These are phyloP conservation scores for Acleris holmiana DNA, from an alignment of 2,888 invertebrate species.

Conservation along the genomic window DNA sequence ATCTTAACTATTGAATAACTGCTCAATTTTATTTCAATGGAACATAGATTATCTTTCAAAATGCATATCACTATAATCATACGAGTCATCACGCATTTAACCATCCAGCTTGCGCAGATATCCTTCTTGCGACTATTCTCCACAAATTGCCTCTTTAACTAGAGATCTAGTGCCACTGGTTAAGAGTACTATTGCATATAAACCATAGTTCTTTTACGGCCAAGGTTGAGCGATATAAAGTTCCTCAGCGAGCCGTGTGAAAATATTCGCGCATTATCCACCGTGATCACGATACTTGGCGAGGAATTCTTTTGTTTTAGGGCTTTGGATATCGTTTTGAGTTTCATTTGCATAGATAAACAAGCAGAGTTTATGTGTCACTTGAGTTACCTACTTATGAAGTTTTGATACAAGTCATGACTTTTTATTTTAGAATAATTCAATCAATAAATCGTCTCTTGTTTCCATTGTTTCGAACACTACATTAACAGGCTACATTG, in stretches of 20 bases:
- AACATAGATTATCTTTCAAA: conserved; percentile 39
- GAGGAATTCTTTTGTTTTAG: conserved; percentile 52
- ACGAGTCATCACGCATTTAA: conserved; percentile 47
- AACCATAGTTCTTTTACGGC: conserved; percentile 60
- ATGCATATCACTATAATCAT: conserved; percentile 47
- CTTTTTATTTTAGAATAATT: too few relatives aligned
- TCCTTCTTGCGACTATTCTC: conserved; percentile 36
- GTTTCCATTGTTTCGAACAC: too few relatives aligned
- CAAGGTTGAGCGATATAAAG: conserved; percentile 63
- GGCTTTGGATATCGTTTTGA: conserved; percentile 43
- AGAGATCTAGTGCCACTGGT: conserved; percentile 45
- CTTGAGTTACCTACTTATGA: not conserved
- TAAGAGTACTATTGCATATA: conserved; percentile 40
- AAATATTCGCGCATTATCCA: conserved; percentile 46
- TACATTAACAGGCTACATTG: too few relatives aligned
- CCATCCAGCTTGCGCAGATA: conserved; percentile 43
- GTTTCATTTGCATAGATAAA: conserved; percentile 22
- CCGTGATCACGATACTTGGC: conserved; percentile 49
- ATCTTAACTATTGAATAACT: conserved; percentile 29
- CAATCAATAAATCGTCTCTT: too few relatives aligned
- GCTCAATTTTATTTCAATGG: conserved; percentile 36
- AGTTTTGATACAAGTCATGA: too few relatives aligned
- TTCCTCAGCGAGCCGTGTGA: conserved; percentile 53
- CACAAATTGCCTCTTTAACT: conserved; percentile 31
- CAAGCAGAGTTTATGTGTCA: conserved; percentile 7